Evolutionary conservation across 2,797 vertebrate genomes (phyloP).

Genomic region (Enteromius unitaeniatus): DNA sequence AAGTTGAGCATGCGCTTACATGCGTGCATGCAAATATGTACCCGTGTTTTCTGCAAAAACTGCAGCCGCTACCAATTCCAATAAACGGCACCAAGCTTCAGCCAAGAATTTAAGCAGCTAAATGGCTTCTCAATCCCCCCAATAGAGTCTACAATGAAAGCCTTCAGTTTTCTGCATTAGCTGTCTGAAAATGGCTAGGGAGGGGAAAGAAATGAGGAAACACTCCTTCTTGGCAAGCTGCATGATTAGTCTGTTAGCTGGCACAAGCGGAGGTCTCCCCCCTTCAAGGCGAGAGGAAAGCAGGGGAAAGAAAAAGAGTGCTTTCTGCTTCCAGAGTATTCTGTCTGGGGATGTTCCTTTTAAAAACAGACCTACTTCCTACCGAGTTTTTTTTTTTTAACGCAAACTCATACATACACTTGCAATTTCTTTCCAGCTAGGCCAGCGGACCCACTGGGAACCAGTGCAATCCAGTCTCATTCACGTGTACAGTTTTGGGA

Average conservation of each 20-base stretch:
- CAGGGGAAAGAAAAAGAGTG: neutral
- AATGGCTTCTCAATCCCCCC: constrained; percentile 13
- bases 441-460: neutral
- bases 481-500: neutral
- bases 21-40: constrained; percentile 15
- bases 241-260: constrained; percentile 42
- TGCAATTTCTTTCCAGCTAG: neutral
- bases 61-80: neutral
- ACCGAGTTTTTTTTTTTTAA: neutral
- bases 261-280: constrained; percentile 21
- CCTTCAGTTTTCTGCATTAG: constrained; percentile 40
- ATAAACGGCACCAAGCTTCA: neutral
- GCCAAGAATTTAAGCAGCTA: constrained; percentile 30
- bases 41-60: neutral
- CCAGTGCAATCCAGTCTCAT: neutral
- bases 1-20: neutral
- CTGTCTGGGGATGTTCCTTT: constrained; percentile 19
- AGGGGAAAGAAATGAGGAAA: constrained; percentile 42
- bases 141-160: constrained; percentile 20
- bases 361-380: constrained; percentile 28
- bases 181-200: constrained; percentile 25
- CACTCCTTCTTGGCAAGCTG: constrained; percentile 40
- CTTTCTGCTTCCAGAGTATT: constrained; percentile 26
- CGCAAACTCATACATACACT: neutral
- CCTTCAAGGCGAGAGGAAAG: neutral